Conservation (phyloP, 1,140 invertebrate species). For the Drosophila lowei region DNA sequence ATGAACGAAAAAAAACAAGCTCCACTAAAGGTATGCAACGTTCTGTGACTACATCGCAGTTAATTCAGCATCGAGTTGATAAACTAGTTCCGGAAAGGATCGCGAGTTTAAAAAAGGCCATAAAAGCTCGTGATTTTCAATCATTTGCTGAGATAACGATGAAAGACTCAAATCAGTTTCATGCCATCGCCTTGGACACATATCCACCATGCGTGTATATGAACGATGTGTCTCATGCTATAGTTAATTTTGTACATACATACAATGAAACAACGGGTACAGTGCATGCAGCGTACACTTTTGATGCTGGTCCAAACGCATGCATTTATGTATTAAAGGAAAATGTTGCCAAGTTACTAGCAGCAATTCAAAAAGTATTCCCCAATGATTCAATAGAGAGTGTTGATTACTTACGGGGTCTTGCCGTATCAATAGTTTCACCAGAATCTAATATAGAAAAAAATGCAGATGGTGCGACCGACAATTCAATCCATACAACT, state of each 20-base stretch:
- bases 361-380: slow-evolving; percentile 89
- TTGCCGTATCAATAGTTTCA: slow-evolving; percentile 63
- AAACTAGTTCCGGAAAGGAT: slow-evolving; percentile 89
- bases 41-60: slow-evolving; percentile 91
- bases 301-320: slow-evolving; percentile 98
- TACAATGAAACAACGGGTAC: slow-evolving; percentile 88
- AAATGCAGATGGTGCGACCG: slow-evolving; percentile 8
- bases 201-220: slow-evolving; percentile 97
- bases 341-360: slow-evolving; percentile 88
- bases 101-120: slow-evolving; percentile 86
- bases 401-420: slow-evolving; percentile 86
- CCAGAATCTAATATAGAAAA: neutral
- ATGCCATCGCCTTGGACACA: slow-evolving; percentile 96
- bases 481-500: slow-evolving; percentile 14
- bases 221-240: slow-evolving; percentile 92
- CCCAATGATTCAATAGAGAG: slow-evolving; percentile 84
- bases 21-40: slow-evolving; percentile 97
- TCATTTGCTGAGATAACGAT: slow-evolving; percentile 97
- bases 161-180: slow-evolving; percentile 99
- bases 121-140: slow-evolving; percentile 91
- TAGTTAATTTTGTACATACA: slow-evolving; percentile 91
- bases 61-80: slow-evolving; percentile 90
- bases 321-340: slow-evolving; percentile 94
- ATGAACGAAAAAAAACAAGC: slow-evolving; percentile 92
- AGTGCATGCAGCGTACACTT: slow-evolving; percentile 94